These are phyloP conservation scores for Ceyx melanurus DNA, from an alignment of 2,113 vertebrate genomes.

Conservation along the genomic window DNA sequence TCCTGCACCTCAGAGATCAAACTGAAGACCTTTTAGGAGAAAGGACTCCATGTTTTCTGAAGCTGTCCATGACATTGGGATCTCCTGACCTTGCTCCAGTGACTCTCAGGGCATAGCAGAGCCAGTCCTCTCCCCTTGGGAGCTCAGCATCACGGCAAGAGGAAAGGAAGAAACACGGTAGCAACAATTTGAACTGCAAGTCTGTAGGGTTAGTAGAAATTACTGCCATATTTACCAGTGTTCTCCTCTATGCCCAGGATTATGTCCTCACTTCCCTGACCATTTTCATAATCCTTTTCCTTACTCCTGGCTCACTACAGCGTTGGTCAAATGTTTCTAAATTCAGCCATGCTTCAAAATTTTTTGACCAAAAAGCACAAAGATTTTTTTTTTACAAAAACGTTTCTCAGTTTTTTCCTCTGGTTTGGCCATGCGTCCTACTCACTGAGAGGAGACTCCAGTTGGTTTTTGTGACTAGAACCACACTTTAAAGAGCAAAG, in stretches of 20 bases:
- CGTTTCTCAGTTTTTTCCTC: constrained; percentile 35
- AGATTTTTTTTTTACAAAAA: constrained; percentile 28
- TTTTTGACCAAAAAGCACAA: constrained; percentile 47
- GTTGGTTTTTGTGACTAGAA: constrained; percentile 48
- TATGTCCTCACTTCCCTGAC: not conserved
- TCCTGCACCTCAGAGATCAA: fast-evolving
- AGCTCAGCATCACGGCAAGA: not conserved
- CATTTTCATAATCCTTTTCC: not conserved
- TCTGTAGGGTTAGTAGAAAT: not conserved
- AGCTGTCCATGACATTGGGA: not conserved
- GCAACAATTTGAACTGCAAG: fast-evolving
- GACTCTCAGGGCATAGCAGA: not conserved
- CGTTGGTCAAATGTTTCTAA: constrained; percentile 37
- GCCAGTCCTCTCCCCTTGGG: not conserved
- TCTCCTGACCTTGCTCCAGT: not conserved
- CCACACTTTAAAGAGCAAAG: constrained; percentile 13
- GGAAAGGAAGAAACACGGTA: not conserved
- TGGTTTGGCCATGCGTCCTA: constrained; percentile 50
- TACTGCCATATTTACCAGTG: not conserved
- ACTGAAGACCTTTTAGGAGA: not conserved
- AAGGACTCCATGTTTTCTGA: not conserved
- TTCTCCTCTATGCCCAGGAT: not conserved
- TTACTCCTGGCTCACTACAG: not conserved
- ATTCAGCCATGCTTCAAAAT: constrained; percentile 20
- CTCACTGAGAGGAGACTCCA: constrained; percentile 39